A percentile compares a stretch with the other conserved stretches of the same genome.
These are phyloP conservation scores for Cnemophilus loriae DNA, from an alignment of 2,113 vertebrate genomes.

Conservation along the genomic window DNA sequence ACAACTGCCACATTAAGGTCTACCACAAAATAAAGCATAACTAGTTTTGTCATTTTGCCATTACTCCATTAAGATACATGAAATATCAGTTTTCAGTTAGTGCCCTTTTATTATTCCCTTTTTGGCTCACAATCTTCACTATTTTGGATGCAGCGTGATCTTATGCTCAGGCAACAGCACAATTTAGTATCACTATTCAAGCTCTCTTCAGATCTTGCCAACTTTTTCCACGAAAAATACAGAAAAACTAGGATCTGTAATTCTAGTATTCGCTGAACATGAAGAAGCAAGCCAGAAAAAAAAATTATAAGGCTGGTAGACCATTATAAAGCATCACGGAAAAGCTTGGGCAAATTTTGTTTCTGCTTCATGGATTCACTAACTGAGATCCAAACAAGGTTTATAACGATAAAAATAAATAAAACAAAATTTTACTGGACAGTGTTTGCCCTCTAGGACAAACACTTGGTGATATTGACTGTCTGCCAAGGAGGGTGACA, in stretches of 20 bases:
- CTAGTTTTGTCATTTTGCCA: not conserved
- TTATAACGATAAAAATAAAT: not conserved
- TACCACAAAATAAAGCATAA: not conserved
- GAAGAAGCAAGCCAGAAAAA: not conserved
- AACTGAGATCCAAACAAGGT: not conserved
- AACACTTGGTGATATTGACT: not conserved
- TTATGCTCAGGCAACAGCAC: not conserved
- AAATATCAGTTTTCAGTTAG: not conserved
- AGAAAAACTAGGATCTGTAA: not conserved
- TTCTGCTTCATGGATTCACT: not conserved
- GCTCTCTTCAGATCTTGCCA: not conserved
- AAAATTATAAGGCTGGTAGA: not conserved
- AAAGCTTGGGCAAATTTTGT: not conserved
- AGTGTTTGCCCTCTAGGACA: not conserved
- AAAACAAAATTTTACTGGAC: not conserved
- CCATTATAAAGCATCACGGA: not conserved
- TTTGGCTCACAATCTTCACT: not conserved
- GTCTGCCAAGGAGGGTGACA: not conserved
- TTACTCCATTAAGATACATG: not conserved
- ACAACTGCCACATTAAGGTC: not conserved
- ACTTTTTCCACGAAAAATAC: not conserved
- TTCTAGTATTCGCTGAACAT: not conserved
- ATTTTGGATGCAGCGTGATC: not conserved
- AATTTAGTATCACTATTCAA: not conserved
- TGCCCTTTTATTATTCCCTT: not conserved